Evolutionary conservation across 2,113 vertebrate species (phyloP), one percentile per base, ranked within the genome.

Genomic region (Ctenodactylus gundi): DNA sequence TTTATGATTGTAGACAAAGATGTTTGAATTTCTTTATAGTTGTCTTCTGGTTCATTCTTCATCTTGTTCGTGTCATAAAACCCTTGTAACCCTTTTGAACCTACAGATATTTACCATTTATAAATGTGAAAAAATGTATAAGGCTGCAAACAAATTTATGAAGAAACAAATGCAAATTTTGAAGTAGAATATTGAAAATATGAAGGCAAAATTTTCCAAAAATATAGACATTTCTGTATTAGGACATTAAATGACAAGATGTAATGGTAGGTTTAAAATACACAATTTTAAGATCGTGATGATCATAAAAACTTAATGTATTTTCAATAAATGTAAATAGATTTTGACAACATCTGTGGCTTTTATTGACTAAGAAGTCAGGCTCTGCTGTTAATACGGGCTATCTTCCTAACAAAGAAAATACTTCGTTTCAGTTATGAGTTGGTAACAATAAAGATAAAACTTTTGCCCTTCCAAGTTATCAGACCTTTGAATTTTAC

Each of bases 351-450:
- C 62, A 41, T 46, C 3, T 80, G 21, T 91, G 20, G 75, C 76
- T 67, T 86, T 92, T 93, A 65, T 93, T 83, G 3, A 57, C 58
- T 84, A 78, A 13, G 86, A 46, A 53, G 13, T 86, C 41, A 64
- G 8, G 1, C 90, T 23, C 46, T 96, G 20, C n/a, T 96, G 31
- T 27, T 68, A 73, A 67, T 89, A 80, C 7, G 64, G 41, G 34
- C n/a, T 92, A 20, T 21, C 18, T 87, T 95, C 17, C 78, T 62
- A 78, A 53, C n/a, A 83, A 88, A 90, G 36, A 14, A 81, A 88
- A 70, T 86, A n/a, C 18, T 94, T 94, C 81, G 88, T 95, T 83
- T 91, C 29, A 86, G 41, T 67, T 83, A 76, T 21, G 67, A 57
- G 15, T 49, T 31, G 23, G 4, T 49, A 41, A 80, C 29, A 67